Conservation (phyloP, 1,140 invertebrate genomes). For the Paralvinella palmiformis region DNA sequence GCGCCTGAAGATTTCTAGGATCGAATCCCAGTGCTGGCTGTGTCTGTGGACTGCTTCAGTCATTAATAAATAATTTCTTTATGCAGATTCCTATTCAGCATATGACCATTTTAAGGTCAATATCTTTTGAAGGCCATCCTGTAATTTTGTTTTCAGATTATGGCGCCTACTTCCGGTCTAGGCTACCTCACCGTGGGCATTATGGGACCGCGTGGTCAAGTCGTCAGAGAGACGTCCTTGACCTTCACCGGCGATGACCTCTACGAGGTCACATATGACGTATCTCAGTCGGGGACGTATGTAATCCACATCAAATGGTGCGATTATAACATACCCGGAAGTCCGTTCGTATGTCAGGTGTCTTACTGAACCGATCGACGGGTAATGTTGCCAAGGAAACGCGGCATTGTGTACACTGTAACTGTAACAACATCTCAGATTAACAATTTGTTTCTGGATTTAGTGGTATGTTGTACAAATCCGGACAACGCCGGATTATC, state of each 20-base stretch:
- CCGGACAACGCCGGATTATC: too few relatives aligned
- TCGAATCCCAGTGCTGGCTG: too few relatives aligned
- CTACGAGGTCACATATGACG: slow-evolving; percentile 39
- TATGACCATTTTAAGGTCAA: too few relatives aligned
- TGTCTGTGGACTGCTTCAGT: too few relatives aligned
- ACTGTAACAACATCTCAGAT: too few relatives aligned
- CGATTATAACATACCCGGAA: slow-evolving; percentile 31
- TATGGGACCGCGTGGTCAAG: slow-evolving; percentile 30
- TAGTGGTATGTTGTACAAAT: too few relatives aligned
- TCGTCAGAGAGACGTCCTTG: slow-evolving; percentile 32
- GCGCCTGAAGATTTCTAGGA: too few relatives aligned
- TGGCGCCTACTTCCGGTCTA: slow-evolving; percentile 17
- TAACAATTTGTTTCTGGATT: too few relatives aligned
- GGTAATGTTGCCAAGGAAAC: too few relatives aligned
- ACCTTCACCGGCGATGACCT: slow-evolving; percentile 37
- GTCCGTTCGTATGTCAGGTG: slow-evolving; percentile 36
- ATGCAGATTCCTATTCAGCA: too few relatives aligned
- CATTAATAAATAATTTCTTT: too few relatives aligned
- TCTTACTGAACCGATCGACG: slow-evolving; percentile 21
- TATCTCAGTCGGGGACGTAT: slow-evolving; percentile 37
- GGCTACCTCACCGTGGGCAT: slow-evolving; percentile 35
- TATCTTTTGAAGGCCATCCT: background rate
- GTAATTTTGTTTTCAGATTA: slow-evolving; percentile 4
- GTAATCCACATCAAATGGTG: slow-evolving; percentile 42
- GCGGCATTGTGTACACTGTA: too few relatives aligned